These are phyloP conservation scores for Emydoidea blandingii DNA, from an alignment of 2,797 vertebrate species.

Conservation along the genomic window DNA sequence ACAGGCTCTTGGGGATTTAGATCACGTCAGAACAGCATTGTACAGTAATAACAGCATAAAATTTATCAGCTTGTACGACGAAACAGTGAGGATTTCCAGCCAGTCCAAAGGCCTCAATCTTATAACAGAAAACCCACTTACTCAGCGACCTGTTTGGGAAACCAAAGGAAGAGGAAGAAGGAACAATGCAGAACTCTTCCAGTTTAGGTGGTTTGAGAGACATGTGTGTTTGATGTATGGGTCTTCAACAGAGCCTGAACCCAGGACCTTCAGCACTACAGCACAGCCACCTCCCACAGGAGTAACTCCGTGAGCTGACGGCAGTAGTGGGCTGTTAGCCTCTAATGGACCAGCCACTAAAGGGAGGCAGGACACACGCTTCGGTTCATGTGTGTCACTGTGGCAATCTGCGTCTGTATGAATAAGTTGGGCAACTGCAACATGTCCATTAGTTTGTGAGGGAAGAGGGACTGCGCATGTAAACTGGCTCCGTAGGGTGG, in stretches of 20 bases:
- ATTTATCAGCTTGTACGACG: too few species aligned
- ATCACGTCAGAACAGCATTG: not conserved
- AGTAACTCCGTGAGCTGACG: not conserved
- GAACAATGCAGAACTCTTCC: too few species aligned
- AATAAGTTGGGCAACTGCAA: not conserved
- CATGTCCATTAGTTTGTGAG: not conserved
- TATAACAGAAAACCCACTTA: not conserved
- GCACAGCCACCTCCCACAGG: not conserved
- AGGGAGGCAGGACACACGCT: not conserved
- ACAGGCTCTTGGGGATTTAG: not conserved
- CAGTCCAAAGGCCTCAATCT: not conserved
- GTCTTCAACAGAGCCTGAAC: not conserved
- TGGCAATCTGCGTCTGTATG: not conserved
- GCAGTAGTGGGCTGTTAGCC: not conserved
- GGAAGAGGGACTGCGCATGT: not conserved
- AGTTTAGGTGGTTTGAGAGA: not conserved
- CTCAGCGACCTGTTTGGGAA: not conserved
- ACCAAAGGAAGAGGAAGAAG: not conserved
- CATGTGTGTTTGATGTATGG: not conserved
- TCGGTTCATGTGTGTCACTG: not conserved
- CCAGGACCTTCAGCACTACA: not conserved
- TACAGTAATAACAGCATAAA: not conserved
- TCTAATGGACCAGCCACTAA: not conserved
- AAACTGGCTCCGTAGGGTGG: not conserved
- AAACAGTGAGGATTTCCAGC: not conserved